Conservation (phyloP, 2,113 vertebrate genomes). For the Notothenia rossii region DNA sequence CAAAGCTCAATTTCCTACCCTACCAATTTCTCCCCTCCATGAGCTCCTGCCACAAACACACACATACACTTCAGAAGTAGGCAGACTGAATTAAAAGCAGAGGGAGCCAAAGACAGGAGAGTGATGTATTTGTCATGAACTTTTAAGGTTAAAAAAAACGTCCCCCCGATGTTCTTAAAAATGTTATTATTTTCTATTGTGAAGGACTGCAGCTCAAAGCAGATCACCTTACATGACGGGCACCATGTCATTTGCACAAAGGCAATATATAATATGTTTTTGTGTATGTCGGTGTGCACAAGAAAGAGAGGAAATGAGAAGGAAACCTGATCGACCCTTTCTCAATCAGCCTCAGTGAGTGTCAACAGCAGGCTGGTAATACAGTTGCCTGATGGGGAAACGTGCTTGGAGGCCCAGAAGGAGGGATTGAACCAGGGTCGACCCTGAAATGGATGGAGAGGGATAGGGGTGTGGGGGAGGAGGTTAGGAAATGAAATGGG, state of each 20-base stretch:
- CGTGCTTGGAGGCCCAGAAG: constrained; percentile 64
- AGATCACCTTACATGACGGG: neutral
- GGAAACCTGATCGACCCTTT: constrained; percentile 52
- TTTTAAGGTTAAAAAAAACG: constrained; percentile 45
- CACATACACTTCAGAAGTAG: neutral
- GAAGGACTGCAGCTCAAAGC: neutral
- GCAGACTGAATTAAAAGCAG: constrained; percentile 33
- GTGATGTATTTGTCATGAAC: constrained; percentile 30
- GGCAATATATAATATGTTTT: neutral
- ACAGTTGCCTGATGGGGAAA: constrained; percentile 75
- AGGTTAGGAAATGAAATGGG: constrained; percentile 50
- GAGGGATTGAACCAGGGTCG: constrained; percentile 64
- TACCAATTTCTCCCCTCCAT: constrained; percentile 19
- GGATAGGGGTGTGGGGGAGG: neutral
- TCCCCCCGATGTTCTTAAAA: neutral
- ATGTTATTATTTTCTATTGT: constrained; percentile 25
- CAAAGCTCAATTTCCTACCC: constrained; percentile 28
- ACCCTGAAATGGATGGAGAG: constrained; percentile 55
- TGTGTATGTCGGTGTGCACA: constrained; percentile 6
- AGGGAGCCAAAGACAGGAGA: constrained; percentile 16
- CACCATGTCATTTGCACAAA: constrained; percentile 4
- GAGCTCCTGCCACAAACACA: constrained; percentile 14
- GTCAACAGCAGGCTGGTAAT: constrained; percentile 75
- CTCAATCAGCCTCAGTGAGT: constrained; percentile 66
- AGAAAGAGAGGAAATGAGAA: constrained; percentile 63